Evolutionary conservation across 2,113 vertebrate genomes (phyloP), one percentile per base, ranked within the genome.

Genomic region (Edolisoma coerulescens): DNA sequence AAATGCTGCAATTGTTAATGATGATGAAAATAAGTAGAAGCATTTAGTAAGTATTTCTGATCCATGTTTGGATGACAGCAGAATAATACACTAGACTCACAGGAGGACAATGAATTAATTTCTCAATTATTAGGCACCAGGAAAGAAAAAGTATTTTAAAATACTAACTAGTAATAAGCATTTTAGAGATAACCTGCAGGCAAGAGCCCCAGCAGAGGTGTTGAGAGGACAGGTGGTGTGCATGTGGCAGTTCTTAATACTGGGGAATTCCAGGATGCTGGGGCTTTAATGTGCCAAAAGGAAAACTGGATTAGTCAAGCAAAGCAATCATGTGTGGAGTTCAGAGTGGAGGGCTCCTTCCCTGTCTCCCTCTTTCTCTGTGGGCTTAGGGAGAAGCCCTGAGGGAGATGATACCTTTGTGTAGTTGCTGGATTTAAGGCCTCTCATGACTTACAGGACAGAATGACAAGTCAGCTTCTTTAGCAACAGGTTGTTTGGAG

Each of bases 1-100:
- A 97, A 97, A 93, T 95, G 39, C 39, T 89, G 68, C 80, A 89
- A 68, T 96, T 95, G 69, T 95, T 95, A 93, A 92, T 87, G 86
- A 84, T 67, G 71, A 92, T 77, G 85, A 94, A 88, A 93, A 64
- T 91, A 91, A 87, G 90, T 87, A 76, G 82, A 96, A 90, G 82
- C 82, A 65, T 94, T 97, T 88, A 85, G 53, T 89, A 76, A 91
- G 79, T 74, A 30, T 74, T 93, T 93, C 95, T 96, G 56, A 89
- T 97, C 83, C 11, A 3, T 54, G 50, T 95, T 96, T 92, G 89
- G 83, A 84, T 95, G 89, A 78, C 87, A 96, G 95, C 79, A 77
- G 90, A 92, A 95, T 95, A 96, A 95, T 97, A 35, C 37, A 41
- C 19, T 89, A 54, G 50, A 77, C 74, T 90, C 94, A 86, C 52